Evolutionary conservation across 2,113 vertebrate species (phyloP).

Genomic region (Ciconia stormi): DNA sequence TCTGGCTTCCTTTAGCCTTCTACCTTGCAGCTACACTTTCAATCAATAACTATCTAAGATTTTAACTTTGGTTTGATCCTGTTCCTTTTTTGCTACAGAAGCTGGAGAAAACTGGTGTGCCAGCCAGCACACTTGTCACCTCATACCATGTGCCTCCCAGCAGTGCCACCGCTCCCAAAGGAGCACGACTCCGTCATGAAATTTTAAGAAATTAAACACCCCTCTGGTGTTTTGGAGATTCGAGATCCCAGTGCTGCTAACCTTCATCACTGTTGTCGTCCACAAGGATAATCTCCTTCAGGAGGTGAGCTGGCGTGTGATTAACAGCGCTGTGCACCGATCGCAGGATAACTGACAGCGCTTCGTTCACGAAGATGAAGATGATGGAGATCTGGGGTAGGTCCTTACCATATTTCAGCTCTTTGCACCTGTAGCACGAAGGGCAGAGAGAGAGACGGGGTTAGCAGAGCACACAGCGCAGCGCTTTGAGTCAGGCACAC

Average conservation of each 20-base stretch:
- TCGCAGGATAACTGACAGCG: slow-evolving; percentile 93
- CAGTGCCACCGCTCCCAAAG: background rate
- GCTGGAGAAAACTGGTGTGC: no score
- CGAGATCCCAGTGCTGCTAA: background rate
- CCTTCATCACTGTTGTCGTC: slow-evolving; percentile 97
- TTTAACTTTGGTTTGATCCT: background rate
- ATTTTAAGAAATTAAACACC: background rate
- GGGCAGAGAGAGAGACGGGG: background rate
- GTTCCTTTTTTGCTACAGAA: background rate
- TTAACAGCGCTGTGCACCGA: slow-evolving; percentile 95
- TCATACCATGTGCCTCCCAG: fast-evolving
- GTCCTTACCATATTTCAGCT: slow-evolving; percentile 85
- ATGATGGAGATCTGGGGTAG: slow-evolving; percentile 96
- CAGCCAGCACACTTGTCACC: background rate
- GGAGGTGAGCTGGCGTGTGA: slow-evolving; percentile 90
- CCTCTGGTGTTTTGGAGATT: background rate
- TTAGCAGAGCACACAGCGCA: background rate
- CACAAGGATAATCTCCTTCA: slow-evolving; percentile 97
- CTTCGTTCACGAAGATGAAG: slow-evolving; percentile 98
- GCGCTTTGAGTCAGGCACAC: fast-evolving
- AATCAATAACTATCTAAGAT: background rate
- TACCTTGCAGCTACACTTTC: background rate
- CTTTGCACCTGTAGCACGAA: slow-evolving; percentile 82
- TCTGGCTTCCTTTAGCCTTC: background rate
- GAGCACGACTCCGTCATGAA: fast-evolving